Percentiles rank a stretch among this genome's conserved stretches.
phyloP scores from a whole-genome alignment of 2,113 vertebrate genomes.

The Tauraco erythrolophus region DNA sequence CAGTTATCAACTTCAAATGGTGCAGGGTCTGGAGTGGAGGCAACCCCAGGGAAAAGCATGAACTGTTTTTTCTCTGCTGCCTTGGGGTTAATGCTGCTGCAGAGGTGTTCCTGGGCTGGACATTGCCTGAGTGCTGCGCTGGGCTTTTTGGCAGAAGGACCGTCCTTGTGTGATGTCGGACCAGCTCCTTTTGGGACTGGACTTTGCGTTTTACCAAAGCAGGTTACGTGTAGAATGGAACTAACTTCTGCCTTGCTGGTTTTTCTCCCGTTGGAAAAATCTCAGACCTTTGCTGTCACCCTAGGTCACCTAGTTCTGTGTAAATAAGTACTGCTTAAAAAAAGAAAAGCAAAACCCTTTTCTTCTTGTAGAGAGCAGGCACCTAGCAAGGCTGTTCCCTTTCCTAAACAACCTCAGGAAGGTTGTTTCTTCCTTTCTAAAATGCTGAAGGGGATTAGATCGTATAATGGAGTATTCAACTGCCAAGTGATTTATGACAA shows the following conservation, averaged over 20 bases:
- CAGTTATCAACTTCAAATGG: rapidly evolving
- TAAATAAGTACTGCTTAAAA: not conserved
- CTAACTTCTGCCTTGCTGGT: not conserved
- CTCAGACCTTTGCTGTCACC: not conserved
- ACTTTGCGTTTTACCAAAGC: not conserved
- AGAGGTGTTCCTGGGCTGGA: not conserved
- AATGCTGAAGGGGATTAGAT: conserved; percentile 23
- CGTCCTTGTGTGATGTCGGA: not conserved
- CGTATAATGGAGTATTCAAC: not conserved
- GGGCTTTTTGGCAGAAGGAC: not conserved
- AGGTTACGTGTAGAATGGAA: not conserved
- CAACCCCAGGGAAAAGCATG: not conserved
- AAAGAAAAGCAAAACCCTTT: not conserved
- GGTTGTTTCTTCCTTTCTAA: not conserved
- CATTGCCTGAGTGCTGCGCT: not conserved
- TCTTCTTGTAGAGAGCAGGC: not conserved
- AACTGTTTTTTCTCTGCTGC: not conserved
- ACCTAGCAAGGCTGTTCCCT: not conserved
- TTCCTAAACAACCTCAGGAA: not conserved
- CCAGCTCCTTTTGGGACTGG: not conserved
- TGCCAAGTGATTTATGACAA: conserved; percentile 25
- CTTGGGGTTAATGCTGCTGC: not conserved
- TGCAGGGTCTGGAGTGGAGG: not conserved
- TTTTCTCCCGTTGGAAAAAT: not conserved
- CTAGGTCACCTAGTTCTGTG: not conserved